Evolutionary conservation across 2,113 vertebrate species (phyloP).

Genomic region (Scomber scombrus): DNA sequence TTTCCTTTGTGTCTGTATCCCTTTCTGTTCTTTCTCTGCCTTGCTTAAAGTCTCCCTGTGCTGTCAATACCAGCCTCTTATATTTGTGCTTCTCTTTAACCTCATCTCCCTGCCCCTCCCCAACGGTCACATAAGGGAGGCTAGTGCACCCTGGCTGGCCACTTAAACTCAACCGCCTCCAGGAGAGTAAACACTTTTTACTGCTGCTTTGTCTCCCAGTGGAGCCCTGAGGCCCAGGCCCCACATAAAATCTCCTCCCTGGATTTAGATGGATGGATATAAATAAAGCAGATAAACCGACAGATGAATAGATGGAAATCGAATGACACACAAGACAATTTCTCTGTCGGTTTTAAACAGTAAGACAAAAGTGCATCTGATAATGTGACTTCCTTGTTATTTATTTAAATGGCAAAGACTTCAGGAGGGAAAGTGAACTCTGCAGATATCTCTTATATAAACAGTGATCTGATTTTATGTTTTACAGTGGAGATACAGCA

Average conservation of each 20-base stretch:
- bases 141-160: slow-evolving; percentile 39
- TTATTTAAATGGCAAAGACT: slow-evolving; percentile 16
- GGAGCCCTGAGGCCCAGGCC: slow-evolving; percentile 20
- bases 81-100: slow-evolving; percentile 13
- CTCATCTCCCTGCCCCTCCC: background rate
- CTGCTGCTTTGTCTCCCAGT: slow-evolving; percentile 41
- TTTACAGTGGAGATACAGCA: background rate
- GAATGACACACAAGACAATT: slow-evolving; percentile 1
- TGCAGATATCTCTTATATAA: background rate
- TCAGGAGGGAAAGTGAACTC: background rate
- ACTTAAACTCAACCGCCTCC: slow-evolving; percentile 61
- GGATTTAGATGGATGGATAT: slow-evolving; percentile 31
- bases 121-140: slow-evolving; percentile 62
- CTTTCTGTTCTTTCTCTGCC: background rate
- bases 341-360: background rate
- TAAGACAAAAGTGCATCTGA: slow-evolving; percentile 4
- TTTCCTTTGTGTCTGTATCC: slow-evolving; percentile 3
- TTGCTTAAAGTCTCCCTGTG: background rate
- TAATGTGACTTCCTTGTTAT: slow-evolving; percentile 10
- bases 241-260: slow-evolving; percentile 39
- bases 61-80: slow-evolving; percentile 20
- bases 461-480: slow-evolving; percentile 13
- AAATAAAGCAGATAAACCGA: slow-evolving; percentile 7
- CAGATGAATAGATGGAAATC: slow-evolving; percentile 9
- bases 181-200: slow-evolving; percentile 72